Conservation (phyloP, 2,888 invertebrate species). For the Rhabditoides inermis region DNA sequence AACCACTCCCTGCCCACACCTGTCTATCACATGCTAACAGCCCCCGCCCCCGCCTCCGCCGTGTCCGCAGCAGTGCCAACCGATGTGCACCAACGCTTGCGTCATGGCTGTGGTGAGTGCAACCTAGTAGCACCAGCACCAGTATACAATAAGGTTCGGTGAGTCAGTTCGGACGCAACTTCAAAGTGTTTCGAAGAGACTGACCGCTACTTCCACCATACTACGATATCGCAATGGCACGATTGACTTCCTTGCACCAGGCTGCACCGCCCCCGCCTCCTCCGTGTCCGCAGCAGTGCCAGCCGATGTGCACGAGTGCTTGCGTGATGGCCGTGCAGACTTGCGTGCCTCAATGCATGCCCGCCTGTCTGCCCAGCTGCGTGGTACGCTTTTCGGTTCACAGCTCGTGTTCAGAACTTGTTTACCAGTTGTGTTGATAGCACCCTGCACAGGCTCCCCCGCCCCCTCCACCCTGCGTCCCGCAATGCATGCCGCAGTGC, state of each 20-base stretch:
- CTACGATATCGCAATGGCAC: too few species aligned
- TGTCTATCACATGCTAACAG: too few species aligned
- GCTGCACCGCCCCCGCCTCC: constrained; percentile 8
- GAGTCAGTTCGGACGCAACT: too few species aligned
- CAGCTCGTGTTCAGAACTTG: too few species aligned
- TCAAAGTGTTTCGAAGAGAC: too few species aligned
- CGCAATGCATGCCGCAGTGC: constrained; percentile 26
- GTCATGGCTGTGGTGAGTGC: constrained; percentile 20
- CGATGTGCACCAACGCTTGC: constrained; percentile 31
- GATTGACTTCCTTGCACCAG: not conserved
- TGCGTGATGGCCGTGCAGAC: constrained; percentile 30
- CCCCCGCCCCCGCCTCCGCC: too few species aligned
- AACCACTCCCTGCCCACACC: too few species aligned
- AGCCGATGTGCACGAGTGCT: constrained; percentile 32
- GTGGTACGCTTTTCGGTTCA: constrained; percentile 12
- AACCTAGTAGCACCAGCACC: too few species aligned
- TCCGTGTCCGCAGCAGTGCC: constrained; percentile 23
- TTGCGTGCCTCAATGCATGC: constrained; percentile 26
- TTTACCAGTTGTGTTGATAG: too few species aligned
- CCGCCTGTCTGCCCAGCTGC: constrained; percentile 31
- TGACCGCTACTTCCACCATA: too few species aligned
- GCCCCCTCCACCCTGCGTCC: constrained; percentile 18
- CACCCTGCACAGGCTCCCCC: too few species aligned
- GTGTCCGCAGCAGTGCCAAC: constrained; percentile 27
- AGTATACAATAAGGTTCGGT: too few species aligned